Base-by-base conservation (phyloP, 2,888 invertebrate species). In the Protodeltote pygarga region DNA sequence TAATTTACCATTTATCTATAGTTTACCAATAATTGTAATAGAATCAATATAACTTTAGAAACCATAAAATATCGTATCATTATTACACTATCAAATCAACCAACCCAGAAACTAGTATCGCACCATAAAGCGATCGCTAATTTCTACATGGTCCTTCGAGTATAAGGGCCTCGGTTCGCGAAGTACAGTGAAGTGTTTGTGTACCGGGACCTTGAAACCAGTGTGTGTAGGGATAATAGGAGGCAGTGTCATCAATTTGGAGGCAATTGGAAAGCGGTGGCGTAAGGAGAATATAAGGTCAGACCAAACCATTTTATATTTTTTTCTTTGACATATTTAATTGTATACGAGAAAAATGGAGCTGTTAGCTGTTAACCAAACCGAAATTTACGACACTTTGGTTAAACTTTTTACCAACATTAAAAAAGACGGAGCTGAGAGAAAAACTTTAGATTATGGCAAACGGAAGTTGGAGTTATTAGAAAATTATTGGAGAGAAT, bases 241-340 rank as follows among this genome's bases (percentile, higher is more conserved):
- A 17, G 24, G 17, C 8, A 8, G n/a, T 17, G 5, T 15, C 24
- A 1, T 8, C 3, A n/a, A 11, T 23, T 15, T 8, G n/a, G 6
- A 6, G n/a, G 8, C 13, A 5, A 6, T 19, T 4, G 9, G 13
- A n/a, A 4, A 17, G 27, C 37, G 19, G 19, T 10, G 16, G 9
- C 5, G 15, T 11, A 21, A 11, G 29, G 3, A 29, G 15, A 11
- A 17, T n/a, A 15, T n/a, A 21, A 29, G 21, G 20, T 38, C 28
- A 28, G 28, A 16, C 15, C n/a, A 2, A 39, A 23, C 29, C 29
- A 21, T 39, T 29, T 21, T 38, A 20, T 5, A 28, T 10, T 38
- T 8, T 20, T 10, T 10, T 13, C 6, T n/a, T n/a, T n/a, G n/a
- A n/a, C n/a, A n/a, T n/a, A n/a, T 25, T 11, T 13, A 4, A 23